Evolutionary conservation across 1,140 invertebrate species (phyloP), one percentile per base, ranked within the genome.

Genomic region (Homarus americanus): DNA sequence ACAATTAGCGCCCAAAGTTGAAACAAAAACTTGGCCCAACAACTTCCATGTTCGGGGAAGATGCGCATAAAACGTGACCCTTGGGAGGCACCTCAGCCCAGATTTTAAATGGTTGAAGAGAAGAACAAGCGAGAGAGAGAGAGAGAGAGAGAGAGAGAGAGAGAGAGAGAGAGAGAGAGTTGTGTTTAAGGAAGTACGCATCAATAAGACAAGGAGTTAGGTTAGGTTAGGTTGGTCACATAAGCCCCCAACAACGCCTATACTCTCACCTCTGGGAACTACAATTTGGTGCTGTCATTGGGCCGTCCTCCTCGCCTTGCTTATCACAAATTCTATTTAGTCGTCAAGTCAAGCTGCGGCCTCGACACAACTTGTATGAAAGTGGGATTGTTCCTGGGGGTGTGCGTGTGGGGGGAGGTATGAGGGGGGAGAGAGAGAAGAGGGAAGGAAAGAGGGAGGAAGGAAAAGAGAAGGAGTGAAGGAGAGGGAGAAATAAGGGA

Each of bases 251-350:
- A 41, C 12, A n/a, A 49, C 69, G 15, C 41, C 63, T 24, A 12
- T n/a, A n/a, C n/a, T n/a, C n/a, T n/a, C n/a, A n/a, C n/a, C n/a
- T n/a, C n/a, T n/a, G 63, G 72, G 24, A 44, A 73, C 36, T 44
- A 66, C 78, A 89, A 89, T 89, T 89, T 89, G 79, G 58, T 44
- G 40, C 63, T 89, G 87, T 89, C 87, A 75, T 53, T 69, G 58
- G 80, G 58, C 24, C 20, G 53, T 15, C 4, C 12, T 15, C 53
- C n/a, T 38, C 72, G 83, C 63, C 75, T 79, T 38, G 87, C 78
- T 89, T 89, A 89, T 89, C 87, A 89, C 87, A 89, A 87, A 89
- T 89, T 82, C 87, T 89, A 82, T 89, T 82, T 79, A 44, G 78
- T 82, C 79, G 79, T 89, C 79, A 89, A 66, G 79, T 89, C 79